These are phyloP conservation scores for Oryzias curvinotus DNA, from an alignment of 2,113 vertebrate species.

Conservation along the genomic window DNA sequence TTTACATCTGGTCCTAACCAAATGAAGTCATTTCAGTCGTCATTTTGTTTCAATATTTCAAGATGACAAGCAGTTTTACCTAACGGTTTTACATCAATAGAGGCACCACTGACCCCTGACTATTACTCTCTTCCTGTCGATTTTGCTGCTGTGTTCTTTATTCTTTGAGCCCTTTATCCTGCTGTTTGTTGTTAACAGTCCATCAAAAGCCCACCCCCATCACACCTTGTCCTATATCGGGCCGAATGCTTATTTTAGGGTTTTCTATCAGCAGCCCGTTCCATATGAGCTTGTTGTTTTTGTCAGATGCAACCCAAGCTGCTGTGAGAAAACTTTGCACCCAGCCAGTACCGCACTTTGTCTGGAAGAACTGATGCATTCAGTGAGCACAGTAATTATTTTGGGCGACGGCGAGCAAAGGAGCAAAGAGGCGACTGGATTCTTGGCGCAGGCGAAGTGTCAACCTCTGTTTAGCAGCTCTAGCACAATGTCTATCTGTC, in stretches of 20 bases:
- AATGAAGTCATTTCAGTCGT: too few species aligned
- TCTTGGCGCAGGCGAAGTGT: slow-evolving; percentile 52
- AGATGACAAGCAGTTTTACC: too few species aligned
- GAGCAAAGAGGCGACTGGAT: slow-evolving; percentile 27
- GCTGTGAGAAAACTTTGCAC: slow-evolving; percentile 48
- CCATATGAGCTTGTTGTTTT: slow-evolving; percentile 15
- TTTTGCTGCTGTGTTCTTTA: too few species aligned
- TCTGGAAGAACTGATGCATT: slow-evolving; percentile 50
- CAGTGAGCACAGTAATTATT: slow-evolving; percentile 57
- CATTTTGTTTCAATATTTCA: too few species aligned
- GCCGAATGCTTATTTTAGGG: slow-evolving; percentile 1
- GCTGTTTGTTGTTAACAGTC: too few species aligned
- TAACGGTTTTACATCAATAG: too few species aligned
- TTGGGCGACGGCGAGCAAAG: slow-evolving; percentile 35
- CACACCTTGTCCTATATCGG: not conserved
- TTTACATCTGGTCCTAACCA: too few species aligned
- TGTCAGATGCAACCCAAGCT: slow-evolving; percentile 10
- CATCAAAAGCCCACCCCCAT: not conserved
- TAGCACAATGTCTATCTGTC: slow-evolving; percentile 50
- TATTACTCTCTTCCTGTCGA: too few species aligned
- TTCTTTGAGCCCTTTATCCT: too few species aligned
- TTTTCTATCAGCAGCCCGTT: not conserved
- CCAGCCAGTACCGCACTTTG: slow-evolving; percentile 41
- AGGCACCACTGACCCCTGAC: too few species aligned
- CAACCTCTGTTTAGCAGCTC: slow-evolving; percentile 43